A percentile compares a stretch with the other conserved stretches of the same genome.
These are phyloP conservation scores for Umimayanthus chanpuru DNA, from an alignment of 92 coral and sea anemone species.

Conservation along the genomic window DNA sequence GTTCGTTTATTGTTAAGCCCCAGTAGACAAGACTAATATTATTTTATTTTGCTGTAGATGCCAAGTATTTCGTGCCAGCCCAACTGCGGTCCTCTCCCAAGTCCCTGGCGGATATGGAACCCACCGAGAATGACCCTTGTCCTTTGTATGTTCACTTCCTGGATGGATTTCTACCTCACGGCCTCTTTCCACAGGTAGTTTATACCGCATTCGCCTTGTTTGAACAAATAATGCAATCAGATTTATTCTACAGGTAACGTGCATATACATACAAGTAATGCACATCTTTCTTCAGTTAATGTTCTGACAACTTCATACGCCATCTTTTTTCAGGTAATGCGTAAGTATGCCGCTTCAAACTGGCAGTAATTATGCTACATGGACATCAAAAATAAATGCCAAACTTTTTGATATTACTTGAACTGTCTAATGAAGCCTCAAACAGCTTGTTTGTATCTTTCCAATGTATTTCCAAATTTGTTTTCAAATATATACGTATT, in stretches of 20 bases:
- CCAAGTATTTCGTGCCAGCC: conserved; percentile 80
- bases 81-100: conserved; percentile 81
- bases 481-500: too few species aligned
- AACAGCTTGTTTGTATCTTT: too few species aligned
- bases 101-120: conserved; percentile 63
- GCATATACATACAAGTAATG: background rate
- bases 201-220: background rate
- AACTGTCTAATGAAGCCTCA: too few species aligned
- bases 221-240: background rate
- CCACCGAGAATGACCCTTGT: conserved; percentile 56
- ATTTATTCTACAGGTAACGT: background rate
- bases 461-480: too few species aligned
- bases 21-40: background rate
- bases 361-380: too few species aligned
- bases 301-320: too few species aligned
- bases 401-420: too few species aligned
- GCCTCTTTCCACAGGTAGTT: conserved; percentile 58
- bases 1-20: background rate
- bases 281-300: too few species aligned
- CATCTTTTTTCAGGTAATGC: too few species aligned
- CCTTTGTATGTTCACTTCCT: conserved; percentile 71
- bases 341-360: too few species aligned
- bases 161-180: conserved; percentile 89
- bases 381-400: too few species aligned
- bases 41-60: conserved; percentile 1